Base-by-base conservation (phyloP, 2,888 invertebrate genomes). In the Ormyrus thymus region DNA sequence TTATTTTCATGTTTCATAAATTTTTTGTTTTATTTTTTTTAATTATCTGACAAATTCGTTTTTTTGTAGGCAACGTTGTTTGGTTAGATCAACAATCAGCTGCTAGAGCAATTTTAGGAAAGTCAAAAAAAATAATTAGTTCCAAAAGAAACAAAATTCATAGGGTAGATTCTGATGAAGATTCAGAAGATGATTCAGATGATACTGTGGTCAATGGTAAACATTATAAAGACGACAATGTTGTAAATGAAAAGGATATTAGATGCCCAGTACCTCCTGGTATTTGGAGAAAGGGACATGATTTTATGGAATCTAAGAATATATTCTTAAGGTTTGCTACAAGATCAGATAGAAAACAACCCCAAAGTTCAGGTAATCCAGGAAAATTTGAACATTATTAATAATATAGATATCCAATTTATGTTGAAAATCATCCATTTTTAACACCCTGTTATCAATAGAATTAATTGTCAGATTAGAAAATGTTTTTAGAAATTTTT, bases 281-380 rank as follows among this genome's bases (percentile, higher is more conserved):
- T 56, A 92, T 93, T 85, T 96, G 96, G 96, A 91, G 96, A 82
- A 92, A 95, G 87, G 96, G 95, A 3, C 90, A 92, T 80, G 91
- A 93, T 66, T 93, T 93, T 88, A 91, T 92, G 7, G 94, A 94
- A 87, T 92, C 94, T 45, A 94, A 94, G 86, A 92, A 92, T 81
- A 92, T 97, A 83, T 91, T 96, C 76, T 90, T 97, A 86, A 91
- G 96, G 81, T 96, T 95, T 91, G 95, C 95, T 48, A 94, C 94
- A 78, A 93, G 92, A 89, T 92, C 93, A 84, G 97, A 97, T 87
- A 94, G 93, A 70, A 95, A 94, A 86, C 91, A 92, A 11, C 90
- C 90, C 13, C 91, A 92, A 29, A 29, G 29, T 29, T 29, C 29
- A 29, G 29, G 29, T 29, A 29, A 29, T 29, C 3, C 29, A 29